These are phyloP conservation scores for Mola mola DNA, from an alignment of 2,113 vertebrate species.

Conservation along the genomic window DNA sequence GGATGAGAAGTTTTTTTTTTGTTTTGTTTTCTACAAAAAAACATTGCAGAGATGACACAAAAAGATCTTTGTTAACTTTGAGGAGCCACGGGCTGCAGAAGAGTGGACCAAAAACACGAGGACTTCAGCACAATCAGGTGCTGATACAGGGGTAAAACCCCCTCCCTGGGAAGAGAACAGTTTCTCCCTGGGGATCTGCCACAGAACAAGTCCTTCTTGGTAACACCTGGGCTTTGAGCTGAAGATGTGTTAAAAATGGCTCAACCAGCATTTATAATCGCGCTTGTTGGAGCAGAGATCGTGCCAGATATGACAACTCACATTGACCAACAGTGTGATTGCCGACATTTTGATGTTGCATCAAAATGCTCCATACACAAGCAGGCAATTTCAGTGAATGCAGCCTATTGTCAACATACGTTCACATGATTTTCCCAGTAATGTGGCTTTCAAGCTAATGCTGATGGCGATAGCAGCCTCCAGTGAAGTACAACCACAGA, in stretches of 20 bases:
- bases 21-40: conserved; percentile 52
- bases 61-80: conserved; percentile 60
- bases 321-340: background rate
- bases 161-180: conserved; percentile 52
- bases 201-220: conserved; percentile 34
- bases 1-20: too few species aligned
- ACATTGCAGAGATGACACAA: conserved; percentile 52
- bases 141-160: conserved; percentile 35
- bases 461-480: conserved; percentile 16
- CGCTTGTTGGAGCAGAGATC: background rate
- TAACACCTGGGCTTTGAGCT: conserved; percentile 43
- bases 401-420: conserved; percentile 43
- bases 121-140: conserved; percentile 59
- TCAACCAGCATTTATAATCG: conserved; percentile 4
- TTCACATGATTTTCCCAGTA: conserved; percentile 60
- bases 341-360: conserved; percentile 9
- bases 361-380: background rate
- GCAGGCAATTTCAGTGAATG: conserved; percentile 37
- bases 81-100: conserved; percentile 39
- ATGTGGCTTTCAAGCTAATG: conserved; percentile 29
- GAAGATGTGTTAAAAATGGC: background rate
- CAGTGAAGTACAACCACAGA: conserved; percentile 8
- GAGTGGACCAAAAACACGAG: conserved; percentile 62
- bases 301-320: background rate
- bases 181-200: conserved; percentile 32